Evolutionary conservation across 1,140 invertebrate genomes (phyloP).

Genomic region (Papilio helenus): DNA sequence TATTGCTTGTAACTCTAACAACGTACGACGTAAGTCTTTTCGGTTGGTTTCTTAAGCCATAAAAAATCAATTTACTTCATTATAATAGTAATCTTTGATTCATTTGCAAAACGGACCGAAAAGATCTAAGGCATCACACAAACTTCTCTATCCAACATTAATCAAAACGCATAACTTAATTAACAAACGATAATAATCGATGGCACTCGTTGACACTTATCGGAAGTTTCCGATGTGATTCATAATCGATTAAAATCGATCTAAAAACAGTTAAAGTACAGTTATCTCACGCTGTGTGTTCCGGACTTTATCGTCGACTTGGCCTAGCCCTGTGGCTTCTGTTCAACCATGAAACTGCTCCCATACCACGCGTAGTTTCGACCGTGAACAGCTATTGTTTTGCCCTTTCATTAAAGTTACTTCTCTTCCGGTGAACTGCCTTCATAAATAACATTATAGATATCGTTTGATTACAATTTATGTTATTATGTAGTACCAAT

Average conservation of each 20-base stretch:
- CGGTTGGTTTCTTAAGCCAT: no score
- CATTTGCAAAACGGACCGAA: no score
- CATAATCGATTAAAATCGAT: not conserved
- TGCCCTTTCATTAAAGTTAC: not conserved
- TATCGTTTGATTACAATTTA: conserved; percentile 1
- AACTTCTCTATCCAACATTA: not conserved
- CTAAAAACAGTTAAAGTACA: not conserved
- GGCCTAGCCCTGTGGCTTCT: not conserved
- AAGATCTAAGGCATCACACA: no score
- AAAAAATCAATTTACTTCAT: no score
- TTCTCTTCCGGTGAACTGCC: not conserved
- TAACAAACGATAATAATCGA: not conserved
- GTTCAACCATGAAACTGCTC: conserved; percentile 14
- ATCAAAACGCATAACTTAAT: not conserved
- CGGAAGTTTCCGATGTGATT: not conserved
- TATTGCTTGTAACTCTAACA: no score
- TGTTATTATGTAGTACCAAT: not conserved
- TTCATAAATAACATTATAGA: not conserved
- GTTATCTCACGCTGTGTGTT: not conserved
- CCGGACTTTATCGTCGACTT: not conserved
- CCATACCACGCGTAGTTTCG: not conserved
- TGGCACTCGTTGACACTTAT: not conserved
- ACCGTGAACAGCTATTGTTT: conserved; percentile 14
- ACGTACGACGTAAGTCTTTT: no score
- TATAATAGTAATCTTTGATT: no score